A percentile compares a stretch with the other conserved stretches of the same genome.
phyloP scores from a whole-genome alignment of 2,113 vertebrate genomes.

The Atherinomorus stipes region DNA sequence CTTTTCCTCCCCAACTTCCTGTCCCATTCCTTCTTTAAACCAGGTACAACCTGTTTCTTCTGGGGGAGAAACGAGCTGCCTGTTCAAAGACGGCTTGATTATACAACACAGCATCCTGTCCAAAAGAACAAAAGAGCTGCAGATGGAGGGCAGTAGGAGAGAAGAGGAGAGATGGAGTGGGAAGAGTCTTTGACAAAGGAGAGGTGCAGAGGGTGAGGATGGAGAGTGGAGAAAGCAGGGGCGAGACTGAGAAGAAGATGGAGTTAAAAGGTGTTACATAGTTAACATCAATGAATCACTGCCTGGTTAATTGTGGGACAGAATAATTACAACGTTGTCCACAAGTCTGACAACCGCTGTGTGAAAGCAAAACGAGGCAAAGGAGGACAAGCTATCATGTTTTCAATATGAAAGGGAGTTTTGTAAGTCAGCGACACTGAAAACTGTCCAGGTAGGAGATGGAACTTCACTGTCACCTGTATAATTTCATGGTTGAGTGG shows the following conservation, averaged over 20 bases:
- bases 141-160: constrained; percentile 36
- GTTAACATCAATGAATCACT: constrained; percentile 47
- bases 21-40: constrained; percentile 18
- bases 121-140: constrained; percentile 30
- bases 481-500: background rate
- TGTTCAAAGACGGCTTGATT: constrained; percentile 45
- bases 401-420: background rate
- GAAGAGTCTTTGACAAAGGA: constrained; percentile 28
- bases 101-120: constrained; percentile 50
- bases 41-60: constrained; percentile 51
- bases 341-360: constrained; percentile 12
- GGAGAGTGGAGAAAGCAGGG: constrained; percentile 8
- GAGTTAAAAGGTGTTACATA: constrained; percentile 26
- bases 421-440: no score
- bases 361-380: constrained; percentile 2
- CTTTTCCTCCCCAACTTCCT: constrained; percentile 35
- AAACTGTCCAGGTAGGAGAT: background rate
- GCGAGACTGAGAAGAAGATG: constrained; percentile 19
- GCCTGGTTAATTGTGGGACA: constrained; percentile 44
- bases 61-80: constrained; percentile 40
- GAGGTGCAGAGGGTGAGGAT: constrained; percentile 23
- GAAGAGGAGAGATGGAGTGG: constrained; percentile 17
- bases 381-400: constrained; percentile 5
- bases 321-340: constrained; percentile 35
- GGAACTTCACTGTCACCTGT: background rate